Conservation (phyloP, 2,113 vertebrate species). For the Poeciliopsis turrubarensis region DNA sequence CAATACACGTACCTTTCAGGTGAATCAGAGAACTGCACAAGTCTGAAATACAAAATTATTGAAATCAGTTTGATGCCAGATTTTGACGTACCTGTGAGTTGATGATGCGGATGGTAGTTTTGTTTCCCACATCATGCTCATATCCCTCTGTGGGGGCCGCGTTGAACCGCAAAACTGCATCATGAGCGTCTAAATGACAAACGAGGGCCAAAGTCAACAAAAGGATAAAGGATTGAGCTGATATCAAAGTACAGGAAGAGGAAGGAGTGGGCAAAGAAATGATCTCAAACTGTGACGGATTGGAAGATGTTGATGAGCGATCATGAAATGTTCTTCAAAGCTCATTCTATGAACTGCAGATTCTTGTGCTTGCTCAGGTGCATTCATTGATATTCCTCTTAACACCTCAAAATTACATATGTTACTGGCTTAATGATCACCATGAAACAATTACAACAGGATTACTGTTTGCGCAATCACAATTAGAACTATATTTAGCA, state of each 20-base stretch:
- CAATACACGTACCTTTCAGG: background rate
- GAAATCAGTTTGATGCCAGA: background rate
- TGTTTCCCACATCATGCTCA: constrained; percentile 95
- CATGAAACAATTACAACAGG: too few relatives aligned
- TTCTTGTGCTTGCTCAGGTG: background rate
- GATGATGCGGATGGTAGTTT: constrained; percentile 95
- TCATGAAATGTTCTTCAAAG: background rate
- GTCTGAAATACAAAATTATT: background rate
- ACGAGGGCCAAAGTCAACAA: background rate
- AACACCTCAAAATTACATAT: too few relatives aligned
- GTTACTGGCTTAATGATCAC: too few relatives aligned
- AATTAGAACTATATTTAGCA: too few relatives aligned
- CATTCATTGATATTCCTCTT: too few relatives aligned
- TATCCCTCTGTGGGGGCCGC: constrained; percentile 93
- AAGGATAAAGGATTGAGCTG: background rate
- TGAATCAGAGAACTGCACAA: background rate
- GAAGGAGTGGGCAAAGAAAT: background rate
- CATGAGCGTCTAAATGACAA: constrained; percentile 88
- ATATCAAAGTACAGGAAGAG: background rate
- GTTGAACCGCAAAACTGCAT: constrained; percentile 96
- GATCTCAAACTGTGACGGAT: background rate
- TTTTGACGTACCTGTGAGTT: constrained; percentile 91
- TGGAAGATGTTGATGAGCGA: background rate
- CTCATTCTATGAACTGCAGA: background rate
- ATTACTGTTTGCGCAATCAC: too few relatives aligned